Percentiles rank a stretch among this genome's conserved stretches.
These are phyloP conservation scores for Atlantisia rogersi DNA, from an alignment of 2,113 vertebrate species.

Conservation along the genomic window DNA sequence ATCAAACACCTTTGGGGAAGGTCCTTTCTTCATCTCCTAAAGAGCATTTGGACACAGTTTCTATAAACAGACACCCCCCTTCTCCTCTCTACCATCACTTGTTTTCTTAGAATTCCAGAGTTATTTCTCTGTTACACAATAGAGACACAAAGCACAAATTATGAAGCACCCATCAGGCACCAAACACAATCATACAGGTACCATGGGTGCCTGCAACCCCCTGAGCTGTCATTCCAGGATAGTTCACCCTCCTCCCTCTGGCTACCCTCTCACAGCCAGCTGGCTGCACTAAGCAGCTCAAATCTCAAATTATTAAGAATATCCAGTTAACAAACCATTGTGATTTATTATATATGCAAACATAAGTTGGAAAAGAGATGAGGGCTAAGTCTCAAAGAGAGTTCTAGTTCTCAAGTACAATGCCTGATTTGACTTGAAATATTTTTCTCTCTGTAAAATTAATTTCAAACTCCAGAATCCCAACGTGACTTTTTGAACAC, in stretches of 20 bases:
- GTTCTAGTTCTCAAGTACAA: not conserved
- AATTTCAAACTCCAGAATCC: not conserved
- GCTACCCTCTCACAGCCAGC: not conserved
- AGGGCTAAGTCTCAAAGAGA: not conserved
- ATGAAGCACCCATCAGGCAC: no score
- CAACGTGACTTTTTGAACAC: not conserved
- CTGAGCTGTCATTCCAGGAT: not conserved
- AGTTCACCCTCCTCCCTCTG: not conserved
- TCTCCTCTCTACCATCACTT: not conserved
- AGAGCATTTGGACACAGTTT: not conserved
- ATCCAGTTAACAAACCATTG: not conserved
- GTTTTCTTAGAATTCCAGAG: not conserved
- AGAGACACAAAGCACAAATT: not conserved
- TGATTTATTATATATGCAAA: not conserved
- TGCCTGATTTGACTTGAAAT: not conserved
- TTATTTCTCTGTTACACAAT: not conserved
- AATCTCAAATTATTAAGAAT: not conserved
- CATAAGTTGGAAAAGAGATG: not conserved
- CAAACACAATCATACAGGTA: not conserved
- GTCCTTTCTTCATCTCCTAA: not conserved
- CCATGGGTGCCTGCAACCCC: not conserved
- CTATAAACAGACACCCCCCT: not conserved
- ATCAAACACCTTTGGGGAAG: not conserved
- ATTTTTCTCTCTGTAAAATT: not conserved
- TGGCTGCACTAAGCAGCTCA: not conserved